phyloP scores from a whole-genome alignment of 2,797 vertebrate species.

The Percopsis omiscomaycus region DNA sequence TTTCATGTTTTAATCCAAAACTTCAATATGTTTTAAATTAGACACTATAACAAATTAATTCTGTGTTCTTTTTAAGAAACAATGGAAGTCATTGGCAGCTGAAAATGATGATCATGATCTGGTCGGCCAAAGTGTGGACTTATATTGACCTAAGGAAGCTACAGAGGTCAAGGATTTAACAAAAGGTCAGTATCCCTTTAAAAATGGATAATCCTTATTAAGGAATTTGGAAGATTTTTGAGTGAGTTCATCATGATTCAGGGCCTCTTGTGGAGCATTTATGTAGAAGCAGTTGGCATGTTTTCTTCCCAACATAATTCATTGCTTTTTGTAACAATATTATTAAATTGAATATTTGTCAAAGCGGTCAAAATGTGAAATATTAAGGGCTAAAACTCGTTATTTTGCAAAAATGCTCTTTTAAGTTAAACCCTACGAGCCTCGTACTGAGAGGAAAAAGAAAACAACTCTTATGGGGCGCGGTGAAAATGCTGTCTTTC shows the following conservation, averaged over 20 bases:
- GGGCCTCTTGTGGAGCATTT: not conserved
- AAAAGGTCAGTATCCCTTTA: not conserved
- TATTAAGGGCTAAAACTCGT: not conserved
- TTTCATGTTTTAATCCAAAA: too few relatives aligned
- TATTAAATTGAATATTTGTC: conserved; percentile 5
- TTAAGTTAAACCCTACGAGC: not conserved
- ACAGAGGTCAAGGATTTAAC: too few relatives aligned
- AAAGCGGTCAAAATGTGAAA: not conserved
- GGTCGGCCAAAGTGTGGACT: too few relatives aligned
- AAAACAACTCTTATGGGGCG: not conserved
- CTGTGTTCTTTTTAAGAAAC: too few relatives aligned
- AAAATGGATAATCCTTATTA: conserved; percentile 16
- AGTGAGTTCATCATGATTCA: conserved; percentile 5
- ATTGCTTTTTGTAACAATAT: not conserved
- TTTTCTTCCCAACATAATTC: too few relatives aligned
- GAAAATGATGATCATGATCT: too few relatives aligned
- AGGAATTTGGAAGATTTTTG: conserved; percentile 1
- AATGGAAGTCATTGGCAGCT: too few relatives aligned
- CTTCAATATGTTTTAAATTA: too few relatives aligned
- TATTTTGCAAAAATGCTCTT: conserved; percentile 7
- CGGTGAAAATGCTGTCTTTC: not conserved
- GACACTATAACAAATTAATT: too few relatives aligned
- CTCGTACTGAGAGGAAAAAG: not conserved
- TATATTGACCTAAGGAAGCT: too few relatives aligned
- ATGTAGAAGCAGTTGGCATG: not conserved